phyloP scores from a whole-genome alignment of 2,888 invertebrate species.

The Tenthredo amoena region DNA sequence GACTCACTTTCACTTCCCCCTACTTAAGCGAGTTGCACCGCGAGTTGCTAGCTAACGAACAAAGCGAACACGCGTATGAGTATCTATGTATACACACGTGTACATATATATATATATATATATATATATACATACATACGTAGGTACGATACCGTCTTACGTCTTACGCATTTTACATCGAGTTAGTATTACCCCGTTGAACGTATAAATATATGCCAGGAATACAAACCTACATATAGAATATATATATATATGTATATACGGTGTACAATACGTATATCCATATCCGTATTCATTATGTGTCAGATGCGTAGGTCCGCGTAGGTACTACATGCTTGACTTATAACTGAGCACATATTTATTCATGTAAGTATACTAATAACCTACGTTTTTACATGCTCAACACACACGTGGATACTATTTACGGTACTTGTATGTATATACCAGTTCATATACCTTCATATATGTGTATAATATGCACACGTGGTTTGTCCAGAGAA shows the following conservation, averaged over 20 bases:
- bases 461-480: background rate
- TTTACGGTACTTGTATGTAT: background rate
- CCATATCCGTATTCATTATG: background rate
- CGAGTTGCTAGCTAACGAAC: constrained; percentile 12
- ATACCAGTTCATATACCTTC: background rate
- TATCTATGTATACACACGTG: background rate
- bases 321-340: background rate
- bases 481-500: background rate
- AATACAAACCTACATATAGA: constrained; percentile 11
- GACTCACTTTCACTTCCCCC: constrained; percentile 77
- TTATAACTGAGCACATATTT: background rate
- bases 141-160: background rate
- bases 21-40: constrained; percentile 57
- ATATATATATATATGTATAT: background rate
- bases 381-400: background rate
- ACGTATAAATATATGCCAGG: background rate
- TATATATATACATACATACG: background rate
- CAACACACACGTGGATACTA: background rate
- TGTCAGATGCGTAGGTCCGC: background rate
- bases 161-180: background rate
- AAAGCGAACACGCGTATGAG: constrained; percentile 25
- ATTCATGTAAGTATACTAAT: background rate
- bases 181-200: background rate
- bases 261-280: no score
- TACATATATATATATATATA: background rate